Evolutionary conservation across 2,113 vertebrate species (phyloP).

Genomic region (Gavialis gangeticus): DNA sequence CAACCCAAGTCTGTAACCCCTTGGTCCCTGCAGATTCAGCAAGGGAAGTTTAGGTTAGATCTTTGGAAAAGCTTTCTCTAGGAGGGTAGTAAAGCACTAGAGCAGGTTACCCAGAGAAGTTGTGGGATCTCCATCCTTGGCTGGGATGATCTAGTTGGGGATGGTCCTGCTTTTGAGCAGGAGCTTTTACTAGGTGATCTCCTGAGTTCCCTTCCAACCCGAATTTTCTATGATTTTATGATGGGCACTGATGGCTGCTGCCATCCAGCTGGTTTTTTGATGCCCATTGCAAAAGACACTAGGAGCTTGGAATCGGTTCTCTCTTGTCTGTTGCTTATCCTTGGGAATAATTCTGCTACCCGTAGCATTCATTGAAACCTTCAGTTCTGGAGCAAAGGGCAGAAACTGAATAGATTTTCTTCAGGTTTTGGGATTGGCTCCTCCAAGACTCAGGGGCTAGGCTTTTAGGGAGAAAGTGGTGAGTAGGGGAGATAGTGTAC

Average conservation of each 20-base stretch:
- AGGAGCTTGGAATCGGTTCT: constrained; percentile 56
- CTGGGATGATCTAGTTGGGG: too few relatives aligned
- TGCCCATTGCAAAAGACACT: neutral
- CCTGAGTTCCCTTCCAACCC: too few relatives aligned
- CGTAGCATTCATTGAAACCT: constrained; percentile 48
- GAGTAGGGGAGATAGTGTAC: constrained; percentile 2
- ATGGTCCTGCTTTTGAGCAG: too few relatives aligned
- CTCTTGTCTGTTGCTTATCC: constrained; percentile 31
- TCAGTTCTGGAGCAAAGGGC: constrained; percentile 36
- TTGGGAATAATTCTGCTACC: neutral
- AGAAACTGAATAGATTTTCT: constrained; percentile 35
- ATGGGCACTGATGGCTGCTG: constrained; percentile 36
- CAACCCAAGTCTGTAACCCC: neutral
- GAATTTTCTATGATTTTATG: neutral
- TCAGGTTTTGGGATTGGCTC: constrained; percentile 45
- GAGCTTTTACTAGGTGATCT: too few relatives aligned
- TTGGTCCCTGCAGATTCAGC: too few relatives aligned
- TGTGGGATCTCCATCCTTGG: too few relatives aligned
- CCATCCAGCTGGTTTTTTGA: constrained; percentile 25
- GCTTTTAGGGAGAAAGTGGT: neutral
- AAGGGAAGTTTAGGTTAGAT: too few relatives aligned
- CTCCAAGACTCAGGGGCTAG: neutral
- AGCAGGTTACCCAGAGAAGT: too few relatives aligned
- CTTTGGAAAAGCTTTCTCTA: too few relatives aligned
- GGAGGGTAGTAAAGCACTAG: too few relatives aligned